Base-by-base conservation (phyloP, 1,140 invertebrate genomes). In the Cotesia glomerata region DNA sequence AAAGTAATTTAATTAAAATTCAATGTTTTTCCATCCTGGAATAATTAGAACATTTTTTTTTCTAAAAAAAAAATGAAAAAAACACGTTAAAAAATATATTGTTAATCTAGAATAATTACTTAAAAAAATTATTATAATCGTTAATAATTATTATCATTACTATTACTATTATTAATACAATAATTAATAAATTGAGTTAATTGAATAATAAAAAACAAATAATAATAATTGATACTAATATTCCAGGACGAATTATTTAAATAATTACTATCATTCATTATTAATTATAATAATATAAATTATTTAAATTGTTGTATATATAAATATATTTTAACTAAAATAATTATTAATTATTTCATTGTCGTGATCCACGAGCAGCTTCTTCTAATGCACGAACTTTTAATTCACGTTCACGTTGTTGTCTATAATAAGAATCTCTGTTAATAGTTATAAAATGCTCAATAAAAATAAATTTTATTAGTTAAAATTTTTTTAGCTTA, bases 341-440 rank as follows among this genome's bases (percentile, higher is more conserved):
- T n/a, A 56, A 58, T 62, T 36, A 54, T 49, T 14, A 59, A 26
- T 7, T 14, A 59, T 35, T 49, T 88, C 91, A 93, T 81, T 90
- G 90, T 73, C 92, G 89, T 77, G 91, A 91, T 77, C 93, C 93
- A 83, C 93, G 89, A 72, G 93, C 93, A 69, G 94, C 94, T 89
- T 95, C 94, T 87, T 95, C 94, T 76, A 95, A 88, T 70, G 93
- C 93, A 80, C 94, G 90, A 81, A 95, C 92, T 89, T 95, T 95
- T 77, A 95, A 89, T 87, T 95, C 94, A 59, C 94, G 89, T 80
- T 95, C 93, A 66, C 93, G 90, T 84, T 95, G 93, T 89, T 94
- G 93, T 81, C 92, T 91, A 86, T 80, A 90, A 89, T 81, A 83
- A 71, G 73, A 75, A 64, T 51, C 35, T 69, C 39, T 4, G n/a